Base-by-base conservation (phyloP, 2,797 vertebrate genomes). In the Pogonophryne albipinna region DNA sequence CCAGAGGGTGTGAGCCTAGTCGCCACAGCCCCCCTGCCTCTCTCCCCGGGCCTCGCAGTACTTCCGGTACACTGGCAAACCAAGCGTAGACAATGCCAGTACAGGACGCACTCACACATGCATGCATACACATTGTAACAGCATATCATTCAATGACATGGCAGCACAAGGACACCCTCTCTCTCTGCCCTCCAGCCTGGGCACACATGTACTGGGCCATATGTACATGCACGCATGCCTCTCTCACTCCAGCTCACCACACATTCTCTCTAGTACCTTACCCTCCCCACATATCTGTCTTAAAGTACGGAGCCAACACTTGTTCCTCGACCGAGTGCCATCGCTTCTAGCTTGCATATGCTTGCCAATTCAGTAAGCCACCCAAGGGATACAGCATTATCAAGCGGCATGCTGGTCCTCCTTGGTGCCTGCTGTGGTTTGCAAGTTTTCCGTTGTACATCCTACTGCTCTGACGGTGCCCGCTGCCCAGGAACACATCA, bases 1-100 rank as follows among this genome's bases (percentile, higher is more conserved):
- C 89, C 86, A 79, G 88, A 86, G 88, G 92, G 83, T 80, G 82
- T 27, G 34, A 82, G 79, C 81, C 70, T 68, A 42, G 16, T 68
- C 52, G 67, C 75, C 63, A 49, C 44, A 74, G 58, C 78, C 66
- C 45, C 63, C 66, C 80, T 14, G 17, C 77, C 56, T 71, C 52
- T 64, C 45, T 38, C 66, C 16, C 49, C 4, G 2, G 56, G 80
- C 81, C 51, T 38, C 0, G 9, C 62, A 0, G 57, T 68, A 79
- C 88, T 85, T 89, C 84, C 84, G 31, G 78, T 74, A 42, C 60
- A 52, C 60, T 66, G 70, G 66, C 19, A 67, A 68, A 57, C 61
- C 34, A 42, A 76, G 71, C 63, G 17, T 83, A 63, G 67, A 62
- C 66, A 27, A 62, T 62, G 47, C 23, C 17, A 76, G 77, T 64